Base-by-base conservation (phyloP, 2,113 vertebrate species). In the Gymnogyps californianus region DNA sequence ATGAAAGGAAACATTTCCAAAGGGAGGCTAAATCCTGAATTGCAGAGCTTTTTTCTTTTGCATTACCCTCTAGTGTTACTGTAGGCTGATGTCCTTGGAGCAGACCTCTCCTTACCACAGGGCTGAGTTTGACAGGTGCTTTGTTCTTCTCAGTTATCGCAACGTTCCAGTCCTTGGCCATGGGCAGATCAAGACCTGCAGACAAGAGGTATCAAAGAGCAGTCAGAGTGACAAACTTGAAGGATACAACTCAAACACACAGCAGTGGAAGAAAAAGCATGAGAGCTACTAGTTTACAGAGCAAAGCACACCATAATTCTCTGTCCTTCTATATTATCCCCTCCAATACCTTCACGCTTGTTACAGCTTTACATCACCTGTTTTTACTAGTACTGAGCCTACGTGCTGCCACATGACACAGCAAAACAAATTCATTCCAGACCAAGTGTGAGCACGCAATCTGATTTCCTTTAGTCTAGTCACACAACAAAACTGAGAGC, bases 361-460 rank as follows among this genome's bases (percentile, higher is more conserved):
- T 17, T 28, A 70, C 49, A 57, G 11, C 28, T 57, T 49, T 26
- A 57, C 19, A 14, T 40, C 24, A n/a, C 13, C 21, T 55, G 12
- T n/a, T 54, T 34, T 44, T 21, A 34, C 21, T 55, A 71, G 29
- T 34, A 8, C 22, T 55, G n/a, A 10, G 12, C 13, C 49, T 2
- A 0, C 6, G 2, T 64, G 40, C 58, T 57, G 40, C 66, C 0
- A 0, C 10, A 6, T 19, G 29, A 80, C 42, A 57, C 13, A 57
- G 40, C 12, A 80, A 47, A 80, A 55, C 29, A 34, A 89, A 47
- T 40, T 47, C 7, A 47, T 31, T 80, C 32, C n/a, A 49, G 29
- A 40, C 16, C 19, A 71, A 24, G 29, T 40, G n/a, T 64, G 19
- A 36, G 38, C 19, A n/a, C 36, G 46, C 16, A 40, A 21, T 31